Evolutionary conservation across 2,888 invertebrate species (phyloP).

Genomic region (Drosophila bunnanda): DNA sequence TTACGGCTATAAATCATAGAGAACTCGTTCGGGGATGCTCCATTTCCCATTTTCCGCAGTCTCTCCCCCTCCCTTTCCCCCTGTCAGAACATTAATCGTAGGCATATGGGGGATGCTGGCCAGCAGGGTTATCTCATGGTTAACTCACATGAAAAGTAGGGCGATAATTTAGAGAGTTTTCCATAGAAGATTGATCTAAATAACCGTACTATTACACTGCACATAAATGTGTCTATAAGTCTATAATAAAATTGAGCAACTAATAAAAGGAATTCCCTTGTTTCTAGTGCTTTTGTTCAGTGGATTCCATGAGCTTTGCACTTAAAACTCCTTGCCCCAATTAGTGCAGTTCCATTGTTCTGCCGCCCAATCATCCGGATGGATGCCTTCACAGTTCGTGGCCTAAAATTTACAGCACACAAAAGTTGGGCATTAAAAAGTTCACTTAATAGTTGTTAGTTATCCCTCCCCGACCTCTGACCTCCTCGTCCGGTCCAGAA

Average conservation of each 20-base stretch:
- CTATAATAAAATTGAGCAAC: too few species aligned
- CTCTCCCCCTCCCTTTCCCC: too few species aligned
- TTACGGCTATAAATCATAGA: constrained; percentile 74
- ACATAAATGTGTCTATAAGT: not conserved
- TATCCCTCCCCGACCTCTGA: constrained; percentile 19
- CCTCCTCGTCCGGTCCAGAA: not conserved
- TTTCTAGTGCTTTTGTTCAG: not conserved
- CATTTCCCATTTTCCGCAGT: not conserved
- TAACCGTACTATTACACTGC: accelerated
- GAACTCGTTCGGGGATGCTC: constrained; percentile 14
- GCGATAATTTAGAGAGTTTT: not conserved
- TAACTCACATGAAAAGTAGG: not conserved
- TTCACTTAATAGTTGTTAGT: constrained; percentile 58
- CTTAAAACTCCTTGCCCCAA: constrained; percentile 2
- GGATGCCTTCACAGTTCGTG: constrained; percentile 28
- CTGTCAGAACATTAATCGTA: not conserved
- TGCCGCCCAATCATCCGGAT: constrained; percentile 20
- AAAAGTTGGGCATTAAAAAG: constrained; percentile 72
- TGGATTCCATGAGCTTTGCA: not conserved
- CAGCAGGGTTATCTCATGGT: constrained; percentile 1
- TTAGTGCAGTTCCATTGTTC: constrained; percentile 31
- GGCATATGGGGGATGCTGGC: constrained; percentile 6
- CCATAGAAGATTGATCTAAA: not conserved
- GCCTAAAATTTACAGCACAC: constrained; percentile 41
- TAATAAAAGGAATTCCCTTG: too few species aligned